These are phyloP conservation scores for Sesia apiformis DNA, from an alignment of 2,888 invertebrate genomes.

Conservation along the genomic window DNA sequence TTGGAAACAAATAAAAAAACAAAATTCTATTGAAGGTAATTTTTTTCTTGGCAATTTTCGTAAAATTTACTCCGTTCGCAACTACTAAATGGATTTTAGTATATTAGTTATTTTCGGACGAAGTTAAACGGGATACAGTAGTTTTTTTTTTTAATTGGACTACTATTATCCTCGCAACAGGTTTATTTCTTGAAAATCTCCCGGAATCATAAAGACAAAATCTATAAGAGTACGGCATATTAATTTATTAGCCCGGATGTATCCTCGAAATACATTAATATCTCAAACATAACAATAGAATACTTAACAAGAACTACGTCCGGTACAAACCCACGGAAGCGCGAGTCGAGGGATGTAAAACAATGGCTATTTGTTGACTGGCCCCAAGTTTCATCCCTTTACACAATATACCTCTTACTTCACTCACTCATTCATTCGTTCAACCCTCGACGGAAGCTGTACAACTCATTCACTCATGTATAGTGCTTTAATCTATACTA, in stretches of 20 bases:
- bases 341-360: constrained; percentile 13
- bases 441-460: constrained; percentile 14
- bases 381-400: constrained; percentile 42
- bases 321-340: constrained; percentile 17
- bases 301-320: neutral
- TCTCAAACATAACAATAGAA: constrained; percentile 6
- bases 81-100: no score
- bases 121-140: no score
- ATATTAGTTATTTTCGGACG: no score
- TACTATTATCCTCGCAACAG: no score
- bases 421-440: constrained; percentile 33
- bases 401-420: constrained; percentile 50
- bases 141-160: no score
- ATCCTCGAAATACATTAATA: constrained; percentile 5
- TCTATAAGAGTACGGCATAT: neutral
- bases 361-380: constrained; percentile 30
- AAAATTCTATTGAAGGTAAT: no score
- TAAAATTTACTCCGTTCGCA: no score
- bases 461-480: neutral
- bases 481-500: neutral
- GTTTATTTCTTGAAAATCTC: no score
- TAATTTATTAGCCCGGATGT: neutral
- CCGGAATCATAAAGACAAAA: no score
- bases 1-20: no score
- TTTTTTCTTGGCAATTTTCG: no score